phyloP scores from a whole-genome alignment of 2,888 invertebrate genomes.

The Plebejus anna region DNA sequence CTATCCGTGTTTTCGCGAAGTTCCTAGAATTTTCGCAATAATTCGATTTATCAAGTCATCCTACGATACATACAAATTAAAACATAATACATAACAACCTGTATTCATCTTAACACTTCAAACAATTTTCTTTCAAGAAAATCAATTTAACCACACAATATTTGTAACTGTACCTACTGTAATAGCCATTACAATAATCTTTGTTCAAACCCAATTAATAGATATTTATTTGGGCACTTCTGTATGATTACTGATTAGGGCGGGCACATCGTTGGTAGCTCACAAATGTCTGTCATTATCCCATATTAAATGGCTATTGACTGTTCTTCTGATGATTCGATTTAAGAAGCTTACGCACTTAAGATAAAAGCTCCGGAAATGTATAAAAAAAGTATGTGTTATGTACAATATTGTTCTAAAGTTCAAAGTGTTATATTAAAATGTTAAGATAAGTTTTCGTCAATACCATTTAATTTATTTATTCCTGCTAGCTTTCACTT shows the following conservation, averaged over 20 bases:
- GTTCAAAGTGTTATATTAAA: too few relatives aligned
- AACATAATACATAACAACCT: not conserved
- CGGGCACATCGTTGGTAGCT: conserved; percentile 29
- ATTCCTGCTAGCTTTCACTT: too few relatives aligned
- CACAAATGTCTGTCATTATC: conserved; percentile 52
- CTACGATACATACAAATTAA: not conserved
- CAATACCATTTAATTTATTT: not conserved
- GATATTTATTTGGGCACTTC: not conserved
- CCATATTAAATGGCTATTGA: conserved; percentile 45
- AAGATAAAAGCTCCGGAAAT: conserved; percentile 2
- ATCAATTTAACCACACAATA: not conserved
- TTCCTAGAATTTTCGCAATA: too few relatives aligned
- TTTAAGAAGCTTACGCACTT: not conserved
- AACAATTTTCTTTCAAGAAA: not conserved
- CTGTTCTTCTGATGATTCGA: conserved; percentile 3
- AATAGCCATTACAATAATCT: not conserved
- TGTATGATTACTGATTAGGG: conserved; percentile 30
- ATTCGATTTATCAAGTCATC: too few relatives aligned
- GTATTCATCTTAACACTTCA: not conserved
- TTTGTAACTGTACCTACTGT: not conserved
- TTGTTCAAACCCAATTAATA: not conserved
- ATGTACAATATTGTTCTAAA: not conserved
- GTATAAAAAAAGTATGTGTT: not conserved
- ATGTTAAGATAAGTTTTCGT: too few relatives aligned
- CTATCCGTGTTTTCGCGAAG: too few relatives aligned